Percentiles rank a stretch among this genome's conserved stretches.
Evolutionary conservation across 1,140 invertebrate species (phyloP).

Genomic region (Zaprionus kolodkinae): DNA sequence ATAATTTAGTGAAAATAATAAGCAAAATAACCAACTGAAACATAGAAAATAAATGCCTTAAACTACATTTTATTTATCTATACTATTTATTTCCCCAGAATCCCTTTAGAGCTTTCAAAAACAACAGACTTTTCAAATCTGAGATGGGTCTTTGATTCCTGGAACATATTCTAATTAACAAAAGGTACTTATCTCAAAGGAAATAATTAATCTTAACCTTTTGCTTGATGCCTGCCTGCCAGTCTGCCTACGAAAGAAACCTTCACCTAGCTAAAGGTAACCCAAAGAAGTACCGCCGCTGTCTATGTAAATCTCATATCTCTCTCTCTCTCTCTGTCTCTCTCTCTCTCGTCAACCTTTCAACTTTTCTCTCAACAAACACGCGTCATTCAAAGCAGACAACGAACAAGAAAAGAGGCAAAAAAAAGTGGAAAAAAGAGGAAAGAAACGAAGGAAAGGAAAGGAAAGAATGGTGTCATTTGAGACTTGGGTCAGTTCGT

Average conservation of each 20-base stretch:
- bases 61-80: no score
- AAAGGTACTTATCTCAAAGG: neutral
- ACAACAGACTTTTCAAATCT: neutral
- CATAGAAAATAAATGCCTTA: no score
- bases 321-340: no score
- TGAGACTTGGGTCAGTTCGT: constrained; percentile 34
- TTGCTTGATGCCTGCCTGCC: neutral
- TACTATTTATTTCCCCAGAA: neutral
- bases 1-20: no score
- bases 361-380: neutral
- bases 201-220: constrained; percentile 7
- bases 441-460: no score
- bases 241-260: neutral
- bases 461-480: constrained; percentile 21
- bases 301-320: neutral
- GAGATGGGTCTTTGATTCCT: constrained; percentile 2
- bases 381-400: neutral
- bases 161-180: constrained; percentile 8
- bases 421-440: no score
- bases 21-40: no score
- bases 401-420: no score
- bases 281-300: neutral
- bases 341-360: constrained; percentile 14
- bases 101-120: neutral
- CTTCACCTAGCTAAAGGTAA: neutral